These are phyloP conservation scores for Mus spicilegus DNA, from an alignment of 2,113 vertebrate species.

Conservation along the genomic window DNA sequence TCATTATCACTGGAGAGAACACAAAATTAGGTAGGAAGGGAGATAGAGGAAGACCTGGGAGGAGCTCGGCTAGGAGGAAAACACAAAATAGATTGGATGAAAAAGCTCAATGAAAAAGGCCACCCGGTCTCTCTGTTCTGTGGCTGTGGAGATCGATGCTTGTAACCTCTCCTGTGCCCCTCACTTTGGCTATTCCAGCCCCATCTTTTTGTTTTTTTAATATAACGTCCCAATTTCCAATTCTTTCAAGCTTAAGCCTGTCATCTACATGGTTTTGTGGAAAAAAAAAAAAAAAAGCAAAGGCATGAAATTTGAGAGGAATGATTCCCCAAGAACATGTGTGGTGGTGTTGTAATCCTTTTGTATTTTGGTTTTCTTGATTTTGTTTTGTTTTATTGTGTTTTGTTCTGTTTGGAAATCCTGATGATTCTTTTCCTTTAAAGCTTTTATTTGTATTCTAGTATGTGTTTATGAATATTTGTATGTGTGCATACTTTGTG, in stretches of 20 bases:
- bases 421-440: neutral
- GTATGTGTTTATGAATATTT: neutral
- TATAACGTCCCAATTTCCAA: neutral
- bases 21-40: neutral
- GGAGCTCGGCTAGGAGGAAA: neutral
- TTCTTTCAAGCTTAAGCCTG: neutral
- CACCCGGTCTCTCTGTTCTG: neutral
- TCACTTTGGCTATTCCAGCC: neutral
- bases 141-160: neutral
- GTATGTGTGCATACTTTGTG: neutral
- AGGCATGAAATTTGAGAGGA: neutral
- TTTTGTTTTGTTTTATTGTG: too few species aligned
- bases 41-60: neutral
- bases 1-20: neutral
- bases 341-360: neutral
- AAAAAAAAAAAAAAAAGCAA: neutral
- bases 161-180: neutral
- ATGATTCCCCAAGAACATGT: accelerated
- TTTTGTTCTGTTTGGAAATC: neutral
- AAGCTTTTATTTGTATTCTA: neutral
- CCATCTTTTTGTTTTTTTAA: neutral
- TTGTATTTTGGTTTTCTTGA: too few species aligned
- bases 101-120: neutral
- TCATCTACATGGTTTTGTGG: neutral
- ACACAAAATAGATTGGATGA: neutral